phyloP scores from a whole-genome alignment of 2,113 vertebrate genomes.

The Megaleporinus macrocephalus region DNA sequence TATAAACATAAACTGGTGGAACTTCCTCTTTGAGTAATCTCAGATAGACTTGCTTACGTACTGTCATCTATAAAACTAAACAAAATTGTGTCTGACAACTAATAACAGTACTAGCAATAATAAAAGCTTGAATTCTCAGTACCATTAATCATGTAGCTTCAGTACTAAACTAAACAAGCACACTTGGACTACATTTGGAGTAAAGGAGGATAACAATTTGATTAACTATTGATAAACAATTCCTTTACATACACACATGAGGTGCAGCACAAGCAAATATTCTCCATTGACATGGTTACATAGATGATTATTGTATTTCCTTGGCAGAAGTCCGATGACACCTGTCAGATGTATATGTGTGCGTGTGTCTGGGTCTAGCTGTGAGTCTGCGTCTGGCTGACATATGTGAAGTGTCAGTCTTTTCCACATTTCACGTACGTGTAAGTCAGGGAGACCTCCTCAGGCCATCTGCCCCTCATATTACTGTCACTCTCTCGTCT shows the following conservation, averaged over 20 bases:
- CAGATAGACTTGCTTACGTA: no score
- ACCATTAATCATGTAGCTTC: background rate
- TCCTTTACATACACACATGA: background rate
- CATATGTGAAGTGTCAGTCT: slow-evolving; percentile 43
- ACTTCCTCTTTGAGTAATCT: no score
- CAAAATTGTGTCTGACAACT: no score
- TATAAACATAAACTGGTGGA: no score
- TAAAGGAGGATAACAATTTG: background rate
- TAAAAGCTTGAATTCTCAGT: no score
- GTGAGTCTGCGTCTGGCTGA: slow-evolving; percentile 16
- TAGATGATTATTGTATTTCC: slow-evolving; percentile 17
- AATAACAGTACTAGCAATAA: no score
- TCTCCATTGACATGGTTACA: background rate
- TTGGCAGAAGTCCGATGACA: slow-evolving; percentile 6
- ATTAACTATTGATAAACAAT: background rate
- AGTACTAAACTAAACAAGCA: background rate
- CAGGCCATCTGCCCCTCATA: slow-evolving; percentile 49
- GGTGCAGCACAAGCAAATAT: slow-evolving; percentile 6
- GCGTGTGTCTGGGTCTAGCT: background rate
- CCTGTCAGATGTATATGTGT: slow-evolving; percentile 22
- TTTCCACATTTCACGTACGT: slow-evolving; percentile 12
- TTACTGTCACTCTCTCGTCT: slow-evolving; percentile 44
- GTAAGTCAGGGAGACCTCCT: slow-evolving; percentile 38
- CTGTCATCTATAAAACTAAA: no score
- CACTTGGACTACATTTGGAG: background rate